These are phyloP conservation scores for Pteropus alecto DNA, from an alignment of 2,113 vertebrate genomes.

Conservation along the genomic window DNA sequence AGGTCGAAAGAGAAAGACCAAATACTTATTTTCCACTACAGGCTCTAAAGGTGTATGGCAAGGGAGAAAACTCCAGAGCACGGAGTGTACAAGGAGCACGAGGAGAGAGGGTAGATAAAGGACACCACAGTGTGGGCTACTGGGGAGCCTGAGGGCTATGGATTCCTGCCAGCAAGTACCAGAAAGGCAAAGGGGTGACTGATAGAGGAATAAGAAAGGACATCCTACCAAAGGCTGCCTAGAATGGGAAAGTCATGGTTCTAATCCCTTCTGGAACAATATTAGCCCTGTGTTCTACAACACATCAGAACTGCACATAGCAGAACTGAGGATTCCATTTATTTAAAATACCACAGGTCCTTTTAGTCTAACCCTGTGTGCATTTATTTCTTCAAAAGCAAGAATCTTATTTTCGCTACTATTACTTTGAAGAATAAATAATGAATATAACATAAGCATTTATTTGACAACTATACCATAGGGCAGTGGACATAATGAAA, in stretches of 20 bases:
- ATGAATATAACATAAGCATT: background rate
- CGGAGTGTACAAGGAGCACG: too few relatives aligned
- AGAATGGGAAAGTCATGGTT: background rate
- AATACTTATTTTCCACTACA: background rate
- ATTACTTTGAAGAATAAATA: background rate
- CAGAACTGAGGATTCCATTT: background rate
- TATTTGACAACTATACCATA: background rate
- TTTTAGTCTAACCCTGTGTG: background rate
- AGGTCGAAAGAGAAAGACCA: background rate
- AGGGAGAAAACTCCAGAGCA: background rate
- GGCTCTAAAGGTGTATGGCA: background rate
- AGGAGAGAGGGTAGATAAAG: background rate
- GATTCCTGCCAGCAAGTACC: background rate
- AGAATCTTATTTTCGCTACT: background rate
- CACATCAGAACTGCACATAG: background rate
- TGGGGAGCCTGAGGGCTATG: background rate
- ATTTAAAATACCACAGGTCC: background rate
- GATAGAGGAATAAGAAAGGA: background rate
- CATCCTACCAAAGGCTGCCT: background rate
- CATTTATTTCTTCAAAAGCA: conserved; percentile 29
- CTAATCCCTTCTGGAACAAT: background rate
- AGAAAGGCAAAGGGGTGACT: background rate
- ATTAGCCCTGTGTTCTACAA: background rate
- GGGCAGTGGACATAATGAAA: background rate
- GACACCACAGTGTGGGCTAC: background rate